Evolutionary conservation across 2,113 vertebrate species (phyloP).

Genomic region (Beaufortia kweichowensis): DNA sequence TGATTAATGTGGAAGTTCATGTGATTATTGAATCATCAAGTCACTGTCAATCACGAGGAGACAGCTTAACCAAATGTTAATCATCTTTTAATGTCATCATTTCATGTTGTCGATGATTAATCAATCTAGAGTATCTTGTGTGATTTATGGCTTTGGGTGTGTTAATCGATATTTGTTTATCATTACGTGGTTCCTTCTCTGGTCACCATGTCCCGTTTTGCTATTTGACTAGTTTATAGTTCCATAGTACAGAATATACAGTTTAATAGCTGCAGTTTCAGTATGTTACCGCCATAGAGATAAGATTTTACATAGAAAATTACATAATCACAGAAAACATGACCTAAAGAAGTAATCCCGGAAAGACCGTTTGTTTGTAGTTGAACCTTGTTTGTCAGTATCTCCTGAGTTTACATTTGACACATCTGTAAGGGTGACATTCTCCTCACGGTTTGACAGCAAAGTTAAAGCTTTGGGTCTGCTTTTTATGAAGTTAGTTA

Average conservation of each 20-base stretch:
- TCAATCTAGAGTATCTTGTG: background rate
- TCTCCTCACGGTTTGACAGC: background rate
- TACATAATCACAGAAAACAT: background rate
- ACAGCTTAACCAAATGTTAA: background rate
- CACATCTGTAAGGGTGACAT: background rate
- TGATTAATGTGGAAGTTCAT: background rate
- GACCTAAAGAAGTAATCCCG: background rate
- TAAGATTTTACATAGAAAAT: slow-evolving; percentile 29
- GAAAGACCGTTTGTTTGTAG: background rate
- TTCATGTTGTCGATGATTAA: background rate
- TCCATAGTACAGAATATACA: slow-evolving; percentile 1
- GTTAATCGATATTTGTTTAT: background rate
- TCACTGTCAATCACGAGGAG: background rate
- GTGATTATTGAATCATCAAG: slow-evolving; percentile 3
- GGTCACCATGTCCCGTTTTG: background rate
- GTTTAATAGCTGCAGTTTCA: background rate
- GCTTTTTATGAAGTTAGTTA: slow-evolving; percentile 39
- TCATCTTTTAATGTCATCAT: background rate
- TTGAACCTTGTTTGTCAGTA: slow-evolving; percentile 26
- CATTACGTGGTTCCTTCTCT: background rate
- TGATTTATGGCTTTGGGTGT: slow-evolving; percentile 8
- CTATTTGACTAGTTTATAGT: background rate
- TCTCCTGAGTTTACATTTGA: slow-evolving; percentile 14
- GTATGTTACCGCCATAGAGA: background rate
- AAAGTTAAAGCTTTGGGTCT: slow-evolving; percentile 12